Conservation (phyloP, 2,797 vertebrate species). For the Eremophila alpestris region DNA sequence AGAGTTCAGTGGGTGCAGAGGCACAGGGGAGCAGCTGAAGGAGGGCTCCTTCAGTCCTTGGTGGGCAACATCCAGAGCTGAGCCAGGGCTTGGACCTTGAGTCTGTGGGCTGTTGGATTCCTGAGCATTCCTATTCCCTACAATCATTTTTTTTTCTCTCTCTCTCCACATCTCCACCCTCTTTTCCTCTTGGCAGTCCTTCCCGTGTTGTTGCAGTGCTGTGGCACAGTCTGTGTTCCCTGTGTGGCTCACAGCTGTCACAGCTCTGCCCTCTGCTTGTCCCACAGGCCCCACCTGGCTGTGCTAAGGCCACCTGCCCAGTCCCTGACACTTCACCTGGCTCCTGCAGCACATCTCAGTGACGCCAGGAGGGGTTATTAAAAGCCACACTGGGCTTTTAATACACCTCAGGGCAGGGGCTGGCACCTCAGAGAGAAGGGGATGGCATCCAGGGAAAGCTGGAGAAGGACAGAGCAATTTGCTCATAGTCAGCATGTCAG, state of each 20-base stretch:
- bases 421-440: background rate
- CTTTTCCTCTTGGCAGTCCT: background rate
- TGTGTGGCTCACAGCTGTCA: background rate
- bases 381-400: background rate
- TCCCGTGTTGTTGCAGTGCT: background rate
- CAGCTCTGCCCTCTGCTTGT: background rate
- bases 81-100: background rate
- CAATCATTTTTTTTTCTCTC: background rate
- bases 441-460: background rate
- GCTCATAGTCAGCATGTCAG: conserved; percentile 14
- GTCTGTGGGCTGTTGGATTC: background rate
- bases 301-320: background rate
- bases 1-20: background rate
- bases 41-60: background rate
- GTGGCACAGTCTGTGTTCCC: background rate
- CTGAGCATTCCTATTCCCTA: background rate
- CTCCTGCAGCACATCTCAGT: background rate
- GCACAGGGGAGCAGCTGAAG: background rate
- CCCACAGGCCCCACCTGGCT: background rate
- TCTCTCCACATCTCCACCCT: background rate
- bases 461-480: conserved; percentile 49
- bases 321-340: background rate
- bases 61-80: background rate
- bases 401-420: background rate
- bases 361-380: background rate